Evolutionary conservation across 2,113 vertebrate species (phyloP).

Genomic region (Stigmatopora argus): DNA sequence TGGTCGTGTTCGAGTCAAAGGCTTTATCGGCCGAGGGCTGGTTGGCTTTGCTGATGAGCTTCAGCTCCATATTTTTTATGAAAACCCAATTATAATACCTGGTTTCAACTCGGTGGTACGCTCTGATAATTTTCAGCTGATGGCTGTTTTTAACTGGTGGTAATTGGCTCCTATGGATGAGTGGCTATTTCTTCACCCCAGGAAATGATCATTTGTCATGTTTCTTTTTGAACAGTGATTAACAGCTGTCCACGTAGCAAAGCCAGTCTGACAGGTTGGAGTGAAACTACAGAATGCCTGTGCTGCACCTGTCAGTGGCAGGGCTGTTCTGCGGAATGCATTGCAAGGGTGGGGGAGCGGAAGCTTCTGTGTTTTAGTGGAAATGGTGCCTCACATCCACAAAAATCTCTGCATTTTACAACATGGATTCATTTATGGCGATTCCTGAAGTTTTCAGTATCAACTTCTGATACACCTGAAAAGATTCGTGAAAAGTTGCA

Average conservation of each 20-base stretch:
- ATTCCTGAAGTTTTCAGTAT: neutral
- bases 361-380: conserved; percentile 16
- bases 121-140: neutral
- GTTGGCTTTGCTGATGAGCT: too few relatives aligned
- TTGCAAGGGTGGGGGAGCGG: neutral
- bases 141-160: neutral
- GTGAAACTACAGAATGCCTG: conserved; percentile 59
- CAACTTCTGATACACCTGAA: neutral
- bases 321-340: neutral
- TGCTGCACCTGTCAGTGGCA: conserved; percentile 45
- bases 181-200: neutral
- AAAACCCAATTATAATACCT: too few relatives aligned
- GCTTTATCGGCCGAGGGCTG: too few relatives aligned
- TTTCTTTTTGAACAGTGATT: neutral
- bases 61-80: too few relatives aligned
- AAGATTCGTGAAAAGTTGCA: neutral
- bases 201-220: neutral
- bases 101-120: neutral
- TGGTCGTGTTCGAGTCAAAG: too few relatives aligned
- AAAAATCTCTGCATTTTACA: neutral
- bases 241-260: conserved; percentile 7
- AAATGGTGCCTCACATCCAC: neutral
- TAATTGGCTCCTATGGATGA: neutral
- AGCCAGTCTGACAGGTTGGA: conserved; percentile 64
- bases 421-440: conserved; percentile 20